Evolutionary conservation across 2,797 vertebrate genomes (phyloP).

Genomic region (Schizothorax lantsangensis): DNA sequence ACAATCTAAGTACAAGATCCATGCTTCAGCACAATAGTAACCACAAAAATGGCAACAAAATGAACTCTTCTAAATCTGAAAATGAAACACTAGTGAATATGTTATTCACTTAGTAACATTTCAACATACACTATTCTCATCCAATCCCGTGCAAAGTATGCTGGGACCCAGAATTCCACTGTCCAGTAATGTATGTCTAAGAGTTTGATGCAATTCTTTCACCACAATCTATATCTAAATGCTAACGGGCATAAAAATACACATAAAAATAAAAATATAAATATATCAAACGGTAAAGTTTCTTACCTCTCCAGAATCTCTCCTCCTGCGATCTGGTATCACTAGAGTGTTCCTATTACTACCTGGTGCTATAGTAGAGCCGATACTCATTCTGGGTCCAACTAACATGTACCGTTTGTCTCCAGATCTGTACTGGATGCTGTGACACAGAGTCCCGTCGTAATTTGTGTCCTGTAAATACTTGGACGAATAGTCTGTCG

Average conservation of each 20-base stretch:
- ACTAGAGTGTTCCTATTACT: slow-evolving; percentile 68
- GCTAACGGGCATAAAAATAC: not conserved
- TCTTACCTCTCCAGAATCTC: slow-evolving; percentile 62
- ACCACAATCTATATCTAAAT: not conserved
- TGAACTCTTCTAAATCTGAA: not conserved
- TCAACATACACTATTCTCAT: not conserved
- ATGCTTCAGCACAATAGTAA: not conserved
- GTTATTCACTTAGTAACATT: not conserved
- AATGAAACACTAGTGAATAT: too few relatives aligned
- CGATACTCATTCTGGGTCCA: slow-evolving; percentile 68
- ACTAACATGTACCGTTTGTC: slow-evolving; percentile 70
- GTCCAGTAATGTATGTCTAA: not conserved
- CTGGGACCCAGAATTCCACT: not conserved
- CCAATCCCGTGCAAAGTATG: not conserved
- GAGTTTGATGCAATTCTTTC: not conserved
- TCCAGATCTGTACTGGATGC: slow-evolving; percentile 69
- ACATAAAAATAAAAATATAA: not conserved
- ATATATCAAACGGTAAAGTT: not conserved
- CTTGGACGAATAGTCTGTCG: slow-evolving; percentile 61
- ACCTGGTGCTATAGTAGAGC: slow-evolving; percentile 62
- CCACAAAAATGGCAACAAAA: not conserved
- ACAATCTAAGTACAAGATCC: not conserved
- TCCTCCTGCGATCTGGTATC: slow-evolving; percentile 58
- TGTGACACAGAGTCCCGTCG: slow-evolving; percentile 59
- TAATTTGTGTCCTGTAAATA: slow-evolving; percentile 63